Base-by-base conservation (phyloP, 2,113 vertebrate genomes). In the Forbesichthys agassizii region DNA sequence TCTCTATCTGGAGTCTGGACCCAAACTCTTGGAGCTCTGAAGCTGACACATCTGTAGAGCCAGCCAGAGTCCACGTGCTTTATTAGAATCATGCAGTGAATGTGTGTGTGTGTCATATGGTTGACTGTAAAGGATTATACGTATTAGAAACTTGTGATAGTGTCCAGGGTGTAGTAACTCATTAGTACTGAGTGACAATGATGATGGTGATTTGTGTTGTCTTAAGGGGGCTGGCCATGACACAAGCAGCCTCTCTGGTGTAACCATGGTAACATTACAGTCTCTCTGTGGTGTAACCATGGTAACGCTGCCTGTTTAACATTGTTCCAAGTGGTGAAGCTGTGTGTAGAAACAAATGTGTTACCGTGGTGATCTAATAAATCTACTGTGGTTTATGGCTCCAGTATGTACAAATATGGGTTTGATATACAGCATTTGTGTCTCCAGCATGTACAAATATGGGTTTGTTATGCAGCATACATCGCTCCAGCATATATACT, bases 101-200 rank as follows among this genome's bases (percentile, higher is more conserved):
- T 42, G 62, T 33, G 61, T 49, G 72, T 61, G 2, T 66, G 33
- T 5, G 51, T 67, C 48, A 75, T 92, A 82, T 85, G 89, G 84
- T 89, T 85, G 90, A 88, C 82, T 89, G 90, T 92, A 84, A 85
- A 86, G 77, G 63, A 85, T 84, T 85, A 77, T 89, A 88, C 63
- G 80, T 91, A 92, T 84, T 88, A 79, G 80, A 89, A 83, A 68
- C 74, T 78, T 92, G 90, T 89, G 83, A 86, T 82, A 82, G 77
- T 88, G 88, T 88, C 78, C 83, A 74, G 82, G 86, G 77, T 42
- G 36, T 42, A 6, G 4, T 42, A 42, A 42, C 36, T 42, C 36
- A 80, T 62, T 14, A 72, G 78, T 73, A 86, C 82, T 84, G 80
- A 83, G 80, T 56, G 81, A 69, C 16, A 9, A 66, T 66, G 14